Evolutionary conservation across 2,888 invertebrate genomes (phyloP).

Genomic region (Congeria kusceri): DNA sequence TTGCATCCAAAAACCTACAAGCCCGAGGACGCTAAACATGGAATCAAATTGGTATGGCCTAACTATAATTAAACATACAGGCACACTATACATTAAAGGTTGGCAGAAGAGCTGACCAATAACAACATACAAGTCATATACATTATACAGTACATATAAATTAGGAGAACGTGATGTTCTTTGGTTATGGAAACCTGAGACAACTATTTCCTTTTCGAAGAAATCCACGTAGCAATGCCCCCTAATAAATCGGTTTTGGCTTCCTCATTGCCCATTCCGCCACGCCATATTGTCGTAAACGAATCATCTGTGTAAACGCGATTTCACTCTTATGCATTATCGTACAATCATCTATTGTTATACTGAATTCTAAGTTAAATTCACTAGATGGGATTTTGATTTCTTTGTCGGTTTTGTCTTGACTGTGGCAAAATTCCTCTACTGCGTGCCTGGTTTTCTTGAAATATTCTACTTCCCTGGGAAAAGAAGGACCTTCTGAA

Average conservation of each 20-base stretch:
- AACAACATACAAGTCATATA: no score
- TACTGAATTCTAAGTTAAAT: conserved; percentile 50
- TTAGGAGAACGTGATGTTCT: no score
- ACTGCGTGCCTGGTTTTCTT: conserved; percentile 34
- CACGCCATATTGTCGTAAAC: conserved; percentile 49
- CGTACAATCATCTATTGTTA: conserved; percentile 42
- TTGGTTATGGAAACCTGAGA: no score
- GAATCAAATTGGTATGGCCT: no score
- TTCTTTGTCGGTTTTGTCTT: not conserved
- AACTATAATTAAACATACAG: no score
- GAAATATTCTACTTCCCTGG: conserved; percentile 45
- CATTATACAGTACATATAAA: no score
- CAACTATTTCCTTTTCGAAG: no score
- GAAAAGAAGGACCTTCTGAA: conserved; percentile 42
- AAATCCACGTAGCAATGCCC: no score
- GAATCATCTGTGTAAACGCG: conserved; percentile 50
- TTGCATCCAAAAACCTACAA: no score
- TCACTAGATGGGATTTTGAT: not conserved
- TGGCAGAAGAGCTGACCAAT: no score
- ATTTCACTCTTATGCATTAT: conserved; percentile 54
- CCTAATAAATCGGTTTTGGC: not conserved
- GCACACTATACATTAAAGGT: no score
- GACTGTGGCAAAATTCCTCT: conserved; percentile 53
- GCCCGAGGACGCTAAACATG: no score
- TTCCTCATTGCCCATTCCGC: conserved; percentile 40